Percentiles rank a stretch among this genome's conserved stretches.
These are phyloP conservation scores for Gonatopus flavifemur DNA, from an alignment of 1,140 invertebrate genomes.

Conservation along the genomic window DNA sequence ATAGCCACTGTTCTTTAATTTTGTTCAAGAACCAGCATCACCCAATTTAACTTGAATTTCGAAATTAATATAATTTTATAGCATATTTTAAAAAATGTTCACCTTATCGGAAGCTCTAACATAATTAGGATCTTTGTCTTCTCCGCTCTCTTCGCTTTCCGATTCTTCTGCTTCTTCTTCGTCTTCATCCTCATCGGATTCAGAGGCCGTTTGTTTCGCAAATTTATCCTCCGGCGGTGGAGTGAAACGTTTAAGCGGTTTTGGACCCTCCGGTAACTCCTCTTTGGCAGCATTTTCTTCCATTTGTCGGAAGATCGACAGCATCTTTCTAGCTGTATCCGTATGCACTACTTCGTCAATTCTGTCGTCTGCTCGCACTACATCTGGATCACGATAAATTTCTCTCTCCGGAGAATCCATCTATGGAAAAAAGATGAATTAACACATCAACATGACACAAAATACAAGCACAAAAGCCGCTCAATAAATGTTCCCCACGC, in stretches of 20 bases:
- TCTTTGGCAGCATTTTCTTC: constrained; percentile 70
- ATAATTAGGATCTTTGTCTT: constrained; percentile 65
- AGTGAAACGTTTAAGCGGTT: constrained; percentile 85
- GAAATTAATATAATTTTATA: too few relatives aligned
- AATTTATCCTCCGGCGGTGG: constrained; percentile 77
- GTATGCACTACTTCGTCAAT: constrained; percentile 58
- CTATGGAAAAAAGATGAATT: constrained; percentile 45
- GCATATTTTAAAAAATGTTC: too few relatives aligned
- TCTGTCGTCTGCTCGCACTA: constrained; percentile 68
- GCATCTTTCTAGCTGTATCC: constrained; percentile 81
- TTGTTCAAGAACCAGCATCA: too few relatives aligned
- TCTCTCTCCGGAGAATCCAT: constrained; percentile 73
- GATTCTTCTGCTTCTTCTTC: constrained; percentile 65
- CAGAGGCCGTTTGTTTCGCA: constrained; percentile 57
- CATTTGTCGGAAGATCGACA: constrained; percentile 84
- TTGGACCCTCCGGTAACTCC: constrained; percentile 66
- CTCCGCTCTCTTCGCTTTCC: constrained; percentile 60
- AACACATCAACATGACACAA: not conserved
- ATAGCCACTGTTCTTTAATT: too few relatives aligned
- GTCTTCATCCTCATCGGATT: constrained; percentile 61
- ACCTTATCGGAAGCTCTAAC: constrained; percentile 62
- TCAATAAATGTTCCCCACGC: too few relatives aligned
- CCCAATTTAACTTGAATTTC: too few relatives aligned
- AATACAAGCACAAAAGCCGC: too few relatives aligned
- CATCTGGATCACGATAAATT: constrained; percentile 74